Evolutionary conservation across 2,888 invertebrate genomes (phyloP), one percentile per base, ranked within the genome.

Genomic region (Macropis europaea): DNA sequence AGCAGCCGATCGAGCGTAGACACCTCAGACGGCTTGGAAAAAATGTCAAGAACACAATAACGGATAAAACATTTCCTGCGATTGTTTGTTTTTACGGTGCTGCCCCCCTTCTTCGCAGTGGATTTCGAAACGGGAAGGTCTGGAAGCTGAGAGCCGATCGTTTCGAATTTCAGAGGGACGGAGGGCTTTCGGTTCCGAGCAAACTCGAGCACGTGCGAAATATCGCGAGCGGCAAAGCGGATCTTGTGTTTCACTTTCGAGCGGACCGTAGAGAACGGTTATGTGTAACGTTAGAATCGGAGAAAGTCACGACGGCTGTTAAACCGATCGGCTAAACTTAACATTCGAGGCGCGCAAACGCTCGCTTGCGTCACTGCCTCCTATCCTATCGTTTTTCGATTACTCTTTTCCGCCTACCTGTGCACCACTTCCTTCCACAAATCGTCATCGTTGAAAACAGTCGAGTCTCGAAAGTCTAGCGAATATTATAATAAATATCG

Each of bases 171-270:
- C 5, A n/a, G 22, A 26, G 54, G 48, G 45, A 53, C 13, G n/a
- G 11, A 13, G 45, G 26, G 57, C 73, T 79, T 76, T 78, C 79
- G 53, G 62, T 79, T 79, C 76, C 70, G 63, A 76, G 40, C 45
- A 42, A 32, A 40, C 61, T 40, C 40, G 63, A 50, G 45, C 48
- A 22, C 73, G 61, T 52, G 67, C 61, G 26, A 63, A 61, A 66
- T n/a, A n/a, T 69, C 43, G 42, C 64, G 26, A 57, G 42, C 59
- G 26, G 61, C 34, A 22, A 53, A 42, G 59, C 76, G 73, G 81
- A 76, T 86, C 81, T n/a, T n/a, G n/a, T 84, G 81, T 86, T 87
- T 87, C 85, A 87, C 87, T 87, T 87, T 88, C 87, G 76, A 82
- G 66, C 78, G 76, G 54, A 38, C 71, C 50, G 56, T 57, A 54